Conservation (phyloP, 2,797 vertebrate species). For the Sebastes taczanowskii region DNA sequence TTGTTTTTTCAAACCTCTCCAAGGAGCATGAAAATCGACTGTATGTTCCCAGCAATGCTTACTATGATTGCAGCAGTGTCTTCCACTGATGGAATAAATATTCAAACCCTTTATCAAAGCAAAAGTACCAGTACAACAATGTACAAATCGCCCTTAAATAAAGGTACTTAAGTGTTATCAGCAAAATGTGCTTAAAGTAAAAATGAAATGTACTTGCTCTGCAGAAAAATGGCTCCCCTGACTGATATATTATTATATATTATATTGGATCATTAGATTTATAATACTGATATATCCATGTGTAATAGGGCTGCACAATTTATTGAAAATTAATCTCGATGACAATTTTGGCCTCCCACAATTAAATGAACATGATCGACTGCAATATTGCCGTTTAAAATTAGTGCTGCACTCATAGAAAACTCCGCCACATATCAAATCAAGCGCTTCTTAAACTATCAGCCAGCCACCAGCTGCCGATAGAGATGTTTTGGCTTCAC, state of each 20-base stretch:
- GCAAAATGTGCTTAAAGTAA: not conserved
- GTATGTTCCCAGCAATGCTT: not conserved
- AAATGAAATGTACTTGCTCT: not conserved
- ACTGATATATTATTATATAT: not conserved
- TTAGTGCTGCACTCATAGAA: too few relatives aligned
- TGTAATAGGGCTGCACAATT: not conserved
- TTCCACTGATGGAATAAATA: not conserved
- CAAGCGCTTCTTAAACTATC: too few relatives aligned
- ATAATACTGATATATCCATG: not conserved
- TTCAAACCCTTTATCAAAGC: not conserved
- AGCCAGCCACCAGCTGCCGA: too few relatives aligned
- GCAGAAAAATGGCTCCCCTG: not conserved
- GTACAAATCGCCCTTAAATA: not conserved
- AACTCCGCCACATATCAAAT: too few relatives aligned
- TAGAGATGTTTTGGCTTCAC: too few relatives aligned
- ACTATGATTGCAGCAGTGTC: not conserved
- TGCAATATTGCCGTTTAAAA: too few relatives aligned
- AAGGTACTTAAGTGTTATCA: not conserved
- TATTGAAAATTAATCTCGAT: too few relatives aligned
- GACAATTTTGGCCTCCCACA: too few relatives aligned
- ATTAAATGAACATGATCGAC: too few relatives aligned
- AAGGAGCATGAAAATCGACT: slow-evolving; percentile 4
- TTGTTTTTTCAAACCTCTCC: not conserved
- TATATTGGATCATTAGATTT: not conserved
- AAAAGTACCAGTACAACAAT: not conserved